Base-by-base conservation (phyloP, 1,140 invertebrate species). In the Episyrphus balteatus region DNA sequence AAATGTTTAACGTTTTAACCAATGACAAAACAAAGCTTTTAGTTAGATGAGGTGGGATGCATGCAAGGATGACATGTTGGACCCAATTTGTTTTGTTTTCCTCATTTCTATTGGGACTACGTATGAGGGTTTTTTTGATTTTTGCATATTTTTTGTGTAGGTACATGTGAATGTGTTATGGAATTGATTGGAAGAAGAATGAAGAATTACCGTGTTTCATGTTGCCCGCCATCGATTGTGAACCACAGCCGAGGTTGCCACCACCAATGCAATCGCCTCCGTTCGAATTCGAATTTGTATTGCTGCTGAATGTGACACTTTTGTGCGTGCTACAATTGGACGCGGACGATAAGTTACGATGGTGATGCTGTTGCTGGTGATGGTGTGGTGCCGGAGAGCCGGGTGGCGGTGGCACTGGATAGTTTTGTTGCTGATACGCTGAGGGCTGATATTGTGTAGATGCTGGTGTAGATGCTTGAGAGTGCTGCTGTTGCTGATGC, bases 171-270 rank as follows among this genome's bases (percentile, higher is more conserved):
- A 34, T 34, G 33, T 10, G 14, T 8, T n/a, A n/a, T n/a, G n/a
- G 5, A 14, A 12, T 26, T 18, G 11, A 7, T 5, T 33, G 6
- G 11, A 0, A 15, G n/a, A 9, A 21, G 10, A 7, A 12, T 32
- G 5, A 31, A 21, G 17, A 34, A 60, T 56, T 39, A 67, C 65
- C 65, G 61, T 68, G 65, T 56, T 67, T 67, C 65, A 67, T 68
- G 58, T 67, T 68, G 46, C 62, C 64, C 59, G 65, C 65, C 65
- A 68, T 68, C 62, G 62, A 61, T 66, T 66, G 63, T 58, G 55
- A 48, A 56, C 59, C 54, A 61, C 60, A 62, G 55, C 57, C 65
- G 53, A 52, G 61, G 49, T 58, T 63, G 50, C 61, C 57, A 57
- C 53, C 55, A 52, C 51, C 48, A 43, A 59, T 58, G 47, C 51